These are phyloP conservation scores for Panthera leo DNA, from an alignment of 2,113 vertebrate genomes.

Conservation along the genomic window DNA sequence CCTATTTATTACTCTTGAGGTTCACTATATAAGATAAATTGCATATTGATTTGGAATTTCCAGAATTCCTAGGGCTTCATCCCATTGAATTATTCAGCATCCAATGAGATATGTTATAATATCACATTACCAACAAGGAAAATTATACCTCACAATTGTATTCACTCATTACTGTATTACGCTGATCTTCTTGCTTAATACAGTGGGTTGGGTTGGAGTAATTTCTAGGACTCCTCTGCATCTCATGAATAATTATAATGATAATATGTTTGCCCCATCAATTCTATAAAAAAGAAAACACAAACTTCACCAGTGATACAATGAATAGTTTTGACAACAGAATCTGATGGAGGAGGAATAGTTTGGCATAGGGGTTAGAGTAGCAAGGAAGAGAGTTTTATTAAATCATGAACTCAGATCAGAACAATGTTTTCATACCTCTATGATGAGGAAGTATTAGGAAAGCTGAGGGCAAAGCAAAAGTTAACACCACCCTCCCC, in stretches of 20 bases:
- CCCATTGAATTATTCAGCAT: not conserved
- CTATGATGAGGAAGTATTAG: not conserved
- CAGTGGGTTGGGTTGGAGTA: not conserved
- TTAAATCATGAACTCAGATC: not conserved
- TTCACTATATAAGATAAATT: not conserved
- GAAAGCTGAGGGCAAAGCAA: too few species aligned
- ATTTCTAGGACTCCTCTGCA: too few species aligned
- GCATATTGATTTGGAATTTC: not conserved
- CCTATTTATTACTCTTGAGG: not conserved
- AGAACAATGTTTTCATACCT: not conserved
- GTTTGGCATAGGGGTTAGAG: rapidly evolving
- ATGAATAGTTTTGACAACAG: not conserved
- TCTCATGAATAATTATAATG: too few species aligned
- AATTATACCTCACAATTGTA: not conserved
- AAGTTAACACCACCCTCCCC: too few species aligned
- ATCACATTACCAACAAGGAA: not conserved
- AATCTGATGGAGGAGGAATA: not conserved
- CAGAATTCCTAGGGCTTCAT: not conserved
- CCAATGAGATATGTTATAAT: not conserved
- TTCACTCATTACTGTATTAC: rapidly evolving
- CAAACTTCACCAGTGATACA: not conserved
- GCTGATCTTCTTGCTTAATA: not conserved
- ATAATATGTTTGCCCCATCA: too few species aligned
- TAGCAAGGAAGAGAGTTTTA: not conserved
- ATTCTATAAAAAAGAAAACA: not conserved